Base-by-base conservation (phyloP, 1,140 invertebrate genomes). In the Tetraneura akinire region DNA sequence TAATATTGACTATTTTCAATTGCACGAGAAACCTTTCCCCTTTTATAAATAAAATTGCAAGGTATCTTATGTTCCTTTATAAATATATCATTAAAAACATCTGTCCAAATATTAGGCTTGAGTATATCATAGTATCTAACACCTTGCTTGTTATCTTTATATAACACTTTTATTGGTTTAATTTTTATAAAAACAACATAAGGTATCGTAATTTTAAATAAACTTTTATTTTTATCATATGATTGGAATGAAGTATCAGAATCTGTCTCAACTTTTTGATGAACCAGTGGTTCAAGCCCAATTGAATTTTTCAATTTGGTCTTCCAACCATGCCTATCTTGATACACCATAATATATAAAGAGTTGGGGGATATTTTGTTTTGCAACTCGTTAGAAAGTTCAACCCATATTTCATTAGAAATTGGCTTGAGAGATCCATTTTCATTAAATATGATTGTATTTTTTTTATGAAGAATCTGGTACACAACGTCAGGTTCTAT, bases 61-160 rank as follows among this genome's bases (percentile, higher is more conserved):
- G 57, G 57, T 1, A 60, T 23, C 11, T 26, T 16, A 16, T 60
- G 14, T 26, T 1, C 1, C 18, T 60, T 60, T 29, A 60, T 16
- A 60, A 60, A 60, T 60, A 29, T 29, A 60, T 60, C 57, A 60
- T 60, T 60, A 16, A 60, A 16, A 2, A 60, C 26, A 18, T 60
- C 57, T 60, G 57, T 32, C 26, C 57, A 60, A 26, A 32, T 9
- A 29, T 18, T 13, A 5, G 26, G 26, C 14, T 60, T 60, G 16
- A 60, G 26, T 60, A 60, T 26, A 32, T 60, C 26, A 3, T 60
- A 60, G 26, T 8, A 8, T 60, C 26, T 60, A 26, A 1, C 16
- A 16, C 57, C 57, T 29, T 26, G 57, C 13, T 0, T 6, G 26
- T 29, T 60, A 29, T 60, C 26, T 60, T 29, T 60, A 0, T 60